Evolutionary conservation across 2,888 invertebrate species (phyloP).

Genomic region (Archaeoteleia sp.): DNA sequence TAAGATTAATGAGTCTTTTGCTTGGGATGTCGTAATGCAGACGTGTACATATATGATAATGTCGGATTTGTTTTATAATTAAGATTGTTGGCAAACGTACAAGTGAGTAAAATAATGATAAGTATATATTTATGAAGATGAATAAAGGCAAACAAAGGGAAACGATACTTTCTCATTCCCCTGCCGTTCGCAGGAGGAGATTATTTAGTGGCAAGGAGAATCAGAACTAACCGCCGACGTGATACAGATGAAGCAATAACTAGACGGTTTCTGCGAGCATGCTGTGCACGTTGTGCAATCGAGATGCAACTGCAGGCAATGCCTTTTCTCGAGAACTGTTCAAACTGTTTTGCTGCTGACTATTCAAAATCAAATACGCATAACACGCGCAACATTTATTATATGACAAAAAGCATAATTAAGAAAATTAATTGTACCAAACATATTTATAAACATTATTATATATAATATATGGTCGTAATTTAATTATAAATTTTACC

Average conservation of each 20-base stretch:
- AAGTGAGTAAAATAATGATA: slow-evolving; percentile 22
- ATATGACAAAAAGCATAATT: too few species aligned
- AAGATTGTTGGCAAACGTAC: slow-evolving; percentile 4
- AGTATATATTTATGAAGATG: slow-evolving; percentile 23
- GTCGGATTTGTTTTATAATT: slow-evolving; percentile 4
- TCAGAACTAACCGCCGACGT: slow-evolving; percentile 30
- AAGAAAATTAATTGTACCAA: too few species aligned
- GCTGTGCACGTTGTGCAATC: slow-evolving; percentile 39
- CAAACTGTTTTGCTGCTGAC: too few species aligned
- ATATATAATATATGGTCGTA: too few species aligned
- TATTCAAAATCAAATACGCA: too few species aligned
- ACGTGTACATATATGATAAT: not conserved
- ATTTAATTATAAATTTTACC: too few species aligned
- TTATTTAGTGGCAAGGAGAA: slow-evolving; percentile 32
- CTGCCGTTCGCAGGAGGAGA: slow-evolving; percentile 4
- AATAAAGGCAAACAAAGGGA: slow-evolving; percentile 33
- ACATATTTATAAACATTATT: too few species aligned
- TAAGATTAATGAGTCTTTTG: not conserved
- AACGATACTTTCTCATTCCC: slow-evolving; percentile 30
- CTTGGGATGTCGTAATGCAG: too few species aligned
- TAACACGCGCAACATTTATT: too few species aligned
- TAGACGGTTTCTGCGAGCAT: slow-evolving; percentile 25
- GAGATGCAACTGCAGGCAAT: slow-evolving; percentile 30
- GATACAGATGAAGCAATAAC: slow-evolving; percentile 46
- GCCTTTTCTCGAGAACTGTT: slow-evolving; percentile 32